These are phyloP conservation scores for Gopherus flavomarginatus DNA, from an alignment of 2,113 vertebrate species.

Conservation along the genomic window DNA sequence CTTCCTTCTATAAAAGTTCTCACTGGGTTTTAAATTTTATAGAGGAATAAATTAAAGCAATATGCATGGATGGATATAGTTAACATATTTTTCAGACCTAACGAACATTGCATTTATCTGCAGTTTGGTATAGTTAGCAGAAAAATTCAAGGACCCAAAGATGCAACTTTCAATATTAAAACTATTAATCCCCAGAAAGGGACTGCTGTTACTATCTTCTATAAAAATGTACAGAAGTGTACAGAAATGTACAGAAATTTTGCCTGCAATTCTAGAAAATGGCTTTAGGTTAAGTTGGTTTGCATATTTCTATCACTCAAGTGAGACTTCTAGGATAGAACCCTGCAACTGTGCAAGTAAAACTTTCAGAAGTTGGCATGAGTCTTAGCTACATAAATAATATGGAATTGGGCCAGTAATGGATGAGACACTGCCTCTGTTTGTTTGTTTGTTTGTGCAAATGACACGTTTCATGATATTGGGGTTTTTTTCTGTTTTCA, in stretches of 20 bases:
- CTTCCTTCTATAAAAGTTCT: not conserved
- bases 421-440: not conserved
- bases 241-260: not conserved
- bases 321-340: not conserved
- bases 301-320: not conserved
- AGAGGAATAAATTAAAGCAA: not conserved
- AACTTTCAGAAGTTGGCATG: not conserved
- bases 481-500: not conserved
- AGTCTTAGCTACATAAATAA: not conserved
- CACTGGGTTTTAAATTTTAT: not conserved
- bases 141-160: not conserved
- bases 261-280: not conserved
- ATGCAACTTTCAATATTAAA: not conserved
- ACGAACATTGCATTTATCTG: not conserved
- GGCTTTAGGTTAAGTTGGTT: not conserved
- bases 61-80: not conserved
- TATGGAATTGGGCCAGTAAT: not conserved
- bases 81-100: fast-evolving
- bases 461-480: not conserved
- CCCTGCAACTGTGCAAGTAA: not conserved
- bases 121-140: not conserved
- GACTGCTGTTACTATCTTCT: not conserved
- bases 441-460: not conserved
- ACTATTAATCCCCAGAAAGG: not conserved
- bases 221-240: not conserved